phyloP scores from a whole-genome alignment of 2,888 invertebrate genomes.

The Melipona beecheii region DNA sequence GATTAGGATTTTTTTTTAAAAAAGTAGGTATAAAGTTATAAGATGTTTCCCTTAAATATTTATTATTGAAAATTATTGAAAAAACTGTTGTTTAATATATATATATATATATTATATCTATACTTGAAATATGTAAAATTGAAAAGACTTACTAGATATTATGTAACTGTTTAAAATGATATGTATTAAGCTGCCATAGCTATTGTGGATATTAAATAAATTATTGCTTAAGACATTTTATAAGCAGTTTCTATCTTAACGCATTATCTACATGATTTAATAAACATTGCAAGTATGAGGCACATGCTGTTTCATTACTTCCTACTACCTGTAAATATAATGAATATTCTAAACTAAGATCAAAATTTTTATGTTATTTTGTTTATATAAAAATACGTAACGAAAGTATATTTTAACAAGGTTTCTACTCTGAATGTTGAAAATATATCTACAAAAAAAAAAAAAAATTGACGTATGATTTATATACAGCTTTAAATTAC shows the following conservation, averaged over 20 bases:
- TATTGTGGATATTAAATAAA: slow-evolving; percentile 75
- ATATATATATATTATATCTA: slow-evolving; percentile 65
- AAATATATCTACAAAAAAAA: slow-evolving; percentile 71
- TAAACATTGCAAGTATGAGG: slow-evolving; percentile 72
- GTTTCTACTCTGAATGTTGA: slow-evolving; percentile 54
- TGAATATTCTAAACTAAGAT: slow-evolving; percentile 61
- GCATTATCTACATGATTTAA: slow-evolving; percentile 64
- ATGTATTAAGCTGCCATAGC: slow-evolving; percentile 76
- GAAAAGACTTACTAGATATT: slow-evolving; percentile 64
- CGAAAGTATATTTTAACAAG: slow-evolving; percentile 50
- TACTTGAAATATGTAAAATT: slow-evolving; percentile 69
- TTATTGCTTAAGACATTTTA: slow-evolving; percentile 68
- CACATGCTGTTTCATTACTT: slow-evolving; percentile 72
- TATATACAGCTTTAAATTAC: slow-evolving; percentile 63
- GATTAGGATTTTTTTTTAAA: background rate
- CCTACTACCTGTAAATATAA: slow-evolving; percentile 66
- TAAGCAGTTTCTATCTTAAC: slow-evolving; percentile 52
- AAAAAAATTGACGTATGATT: slow-evolving; percentile 54
- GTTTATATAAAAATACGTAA: slow-evolving; percentile 68
- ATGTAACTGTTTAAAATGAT: slow-evolving; percentile 68
- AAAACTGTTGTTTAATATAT: slow-evolving; percentile 28
- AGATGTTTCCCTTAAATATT: slow-evolving; percentile 45
- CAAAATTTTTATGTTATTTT: slow-evolving; percentile 52
- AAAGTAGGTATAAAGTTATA: background rate
- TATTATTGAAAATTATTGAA: slow-evolving; percentile 48